Conservation (phyloP, 2,888 invertebrate species). For the Drosophila peninsularis region DNA sequence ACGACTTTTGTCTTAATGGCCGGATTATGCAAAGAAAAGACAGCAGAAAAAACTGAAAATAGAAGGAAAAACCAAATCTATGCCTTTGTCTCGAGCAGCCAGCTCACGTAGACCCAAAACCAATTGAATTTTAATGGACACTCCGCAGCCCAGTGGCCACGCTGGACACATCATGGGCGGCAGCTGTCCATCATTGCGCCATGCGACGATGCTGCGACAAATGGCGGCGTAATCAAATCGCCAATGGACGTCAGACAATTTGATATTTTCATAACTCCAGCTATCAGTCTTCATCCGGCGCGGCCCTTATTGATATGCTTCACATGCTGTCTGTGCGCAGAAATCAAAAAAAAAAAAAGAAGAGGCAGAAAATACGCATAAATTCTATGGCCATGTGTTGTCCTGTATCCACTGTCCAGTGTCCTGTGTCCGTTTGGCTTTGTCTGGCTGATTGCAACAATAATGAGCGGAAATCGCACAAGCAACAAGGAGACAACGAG, state of each 20-base stretch:
- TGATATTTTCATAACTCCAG: constrained; percentile 54
- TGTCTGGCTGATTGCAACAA: constrained; percentile 73
- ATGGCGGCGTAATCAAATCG: constrained; percentile 78
- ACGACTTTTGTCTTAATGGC: constrained; percentile 65
- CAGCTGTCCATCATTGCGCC: constrained; percentile 53
- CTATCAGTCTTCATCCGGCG: constrained; percentile 4
- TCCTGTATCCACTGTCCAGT: constrained; percentile 17
- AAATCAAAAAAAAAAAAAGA: too few relatives aligned
- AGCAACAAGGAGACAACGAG: constrained; percentile 50
- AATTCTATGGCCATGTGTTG: constrained; percentile 40
- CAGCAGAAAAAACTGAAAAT: neutral
- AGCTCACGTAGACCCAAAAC: constrained; percentile 66
- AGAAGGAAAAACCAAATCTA: neutral
- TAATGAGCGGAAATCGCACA: constrained; percentile 75
- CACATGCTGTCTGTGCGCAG: constrained; percentile 56
- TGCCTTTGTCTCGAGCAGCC: constrained; percentile 61
- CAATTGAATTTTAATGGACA: constrained; percentile 77
- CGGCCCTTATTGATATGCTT: constrained; percentile 61
- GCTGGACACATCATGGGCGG: constrained; percentile 17
- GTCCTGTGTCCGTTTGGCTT: constrained; percentile 21
- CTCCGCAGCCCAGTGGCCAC: constrained; percentile 7
- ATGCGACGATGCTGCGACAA: constrained; percentile 52
- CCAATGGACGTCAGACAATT: constrained; percentile 61
- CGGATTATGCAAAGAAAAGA: constrained; percentile 59
- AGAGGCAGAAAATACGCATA: constrained; percentile 50